Base-by-base conservation (phyloP, 1,140 invertebrate species). In the Adelges cooleyi region DNA sequence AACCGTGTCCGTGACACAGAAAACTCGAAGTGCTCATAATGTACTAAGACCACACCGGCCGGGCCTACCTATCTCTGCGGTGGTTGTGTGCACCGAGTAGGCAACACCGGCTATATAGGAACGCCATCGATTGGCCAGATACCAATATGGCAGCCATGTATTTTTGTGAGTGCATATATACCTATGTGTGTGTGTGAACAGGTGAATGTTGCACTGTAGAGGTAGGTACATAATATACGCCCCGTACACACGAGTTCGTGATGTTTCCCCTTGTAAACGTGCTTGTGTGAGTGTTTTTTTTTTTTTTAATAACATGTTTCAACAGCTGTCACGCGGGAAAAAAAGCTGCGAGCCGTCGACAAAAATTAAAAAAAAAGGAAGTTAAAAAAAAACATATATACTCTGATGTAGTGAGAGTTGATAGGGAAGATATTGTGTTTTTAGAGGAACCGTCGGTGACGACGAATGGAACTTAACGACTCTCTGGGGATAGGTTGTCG, bases 61-160 rank as follows among this genome's bases (percentile, higher is more conserved):
- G 8, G 25, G 27, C 54, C 18, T 33, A n/a, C n/a, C 29, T 33
- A 33, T 5, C 11, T n/a, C 22, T n/a, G 15, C 23, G 1, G 8
- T 11, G 8, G 15, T 11, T 42, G 38, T 22, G 36, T 23, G 53
- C 25, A 29, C 8, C 23, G 9, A 6, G 2, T 5, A 22, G 4
- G 46, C 20, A 9, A 9, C 17, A 9, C 6, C 6, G 22, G 22
- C 13, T n/a, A 23, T n/a, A 23, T 25, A 20, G 17, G 20, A 6
- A 54, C 52, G 52, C 52, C 38, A 42, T 59, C 44, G 54, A 59
- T 59, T 59, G 54, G 54, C 54, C 54, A 18, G 23, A 23, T 27
- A 44, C 22, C 54, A 59, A 59, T 44, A 59, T 59, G 54, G 54
- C 54, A 44, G 40, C 36, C 54, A 36, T 15, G 25, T 20, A 51